These are phyloP conservation scores for Pavo muticus DNA, from an alignment of 2,113 vertebrate species.

Conservation along the genomic window DNA sequence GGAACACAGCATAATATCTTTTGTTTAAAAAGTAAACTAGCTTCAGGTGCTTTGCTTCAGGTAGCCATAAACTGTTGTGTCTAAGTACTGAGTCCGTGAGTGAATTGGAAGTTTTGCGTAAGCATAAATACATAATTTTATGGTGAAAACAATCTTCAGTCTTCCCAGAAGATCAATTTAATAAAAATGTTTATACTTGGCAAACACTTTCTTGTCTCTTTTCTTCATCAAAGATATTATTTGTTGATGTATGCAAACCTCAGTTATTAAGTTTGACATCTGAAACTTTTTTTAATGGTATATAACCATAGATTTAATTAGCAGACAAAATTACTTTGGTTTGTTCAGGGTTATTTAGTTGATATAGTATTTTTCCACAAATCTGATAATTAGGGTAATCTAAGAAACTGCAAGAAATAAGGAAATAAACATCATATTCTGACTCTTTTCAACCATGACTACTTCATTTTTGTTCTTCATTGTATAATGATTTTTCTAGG, in stretches of 20 bases:
- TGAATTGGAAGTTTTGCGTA: neutral
- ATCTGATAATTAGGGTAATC: neutral
- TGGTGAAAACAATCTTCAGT: neutral
- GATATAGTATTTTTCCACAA: neutral
- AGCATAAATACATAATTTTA: neutral
- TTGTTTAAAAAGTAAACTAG: neutral
- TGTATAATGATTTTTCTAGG: neutral
- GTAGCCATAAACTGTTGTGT: neutral
- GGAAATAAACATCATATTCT: neutral
- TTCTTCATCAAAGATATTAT: constrained; percentile 11
- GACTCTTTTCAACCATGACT: constrained; percentile 1
- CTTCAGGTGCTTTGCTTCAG: neutral
- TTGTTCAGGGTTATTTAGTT: neutral
- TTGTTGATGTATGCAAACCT: neutral
- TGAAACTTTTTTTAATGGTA: neutral
- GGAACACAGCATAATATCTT: neutral
- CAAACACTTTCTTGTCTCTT: constrained; percentile 49
- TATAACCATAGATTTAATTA: neutral
- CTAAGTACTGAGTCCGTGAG: neutral
- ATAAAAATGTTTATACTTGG: constrained; percentile 33
- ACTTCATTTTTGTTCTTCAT: constrained; percentile 30
- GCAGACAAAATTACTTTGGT: neutral
- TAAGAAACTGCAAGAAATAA: neutral
- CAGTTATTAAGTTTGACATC: neutral
- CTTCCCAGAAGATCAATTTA: neutral